These are phyloP conservation scores for Lacerta viridis DNA, from an alignment of 2,797 vertebrate genomes.

Conservation along the genomic window DNA sequence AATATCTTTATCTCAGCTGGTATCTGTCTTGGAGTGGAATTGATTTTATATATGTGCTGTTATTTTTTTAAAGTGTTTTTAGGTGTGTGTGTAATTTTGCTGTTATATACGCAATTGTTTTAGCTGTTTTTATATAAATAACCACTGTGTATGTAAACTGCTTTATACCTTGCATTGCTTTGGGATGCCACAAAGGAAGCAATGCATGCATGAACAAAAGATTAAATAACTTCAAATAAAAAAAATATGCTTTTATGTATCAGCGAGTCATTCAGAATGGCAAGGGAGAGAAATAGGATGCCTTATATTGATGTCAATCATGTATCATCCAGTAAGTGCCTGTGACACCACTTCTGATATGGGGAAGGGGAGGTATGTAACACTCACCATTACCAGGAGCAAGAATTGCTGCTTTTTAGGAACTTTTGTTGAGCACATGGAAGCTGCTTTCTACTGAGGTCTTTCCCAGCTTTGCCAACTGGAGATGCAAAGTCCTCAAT, in stretches of 20 bases:
- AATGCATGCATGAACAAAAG: background rate
- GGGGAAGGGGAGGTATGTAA: background rate
- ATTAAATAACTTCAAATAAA: background rate
- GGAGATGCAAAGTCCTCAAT: background rate
- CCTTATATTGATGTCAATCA: background rate
- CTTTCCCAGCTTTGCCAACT: no score
- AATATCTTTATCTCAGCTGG: no score
- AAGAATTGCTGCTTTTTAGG: background rate
- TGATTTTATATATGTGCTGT: no score
- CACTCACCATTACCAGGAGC: background rate
- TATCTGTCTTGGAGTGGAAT: no score
- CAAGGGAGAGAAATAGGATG: background rate
- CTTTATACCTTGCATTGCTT: no score
- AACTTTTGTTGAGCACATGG: background rate
- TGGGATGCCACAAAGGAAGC: no score
- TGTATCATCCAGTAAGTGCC: background rate
- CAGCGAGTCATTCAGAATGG: background rate
- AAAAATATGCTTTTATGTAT: no score
- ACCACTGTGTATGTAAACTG: no score
- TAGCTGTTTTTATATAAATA: no score
- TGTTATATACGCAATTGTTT: no score
- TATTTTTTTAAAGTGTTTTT: no score
- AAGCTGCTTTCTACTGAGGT: background rate
- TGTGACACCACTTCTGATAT: background rate
- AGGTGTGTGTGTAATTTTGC: no score